These are phyloP conservation scores for Branchellion lobata DNA, from an alignment of 2,888 invertebrate species.

Conservation along the genomic window DNA sequence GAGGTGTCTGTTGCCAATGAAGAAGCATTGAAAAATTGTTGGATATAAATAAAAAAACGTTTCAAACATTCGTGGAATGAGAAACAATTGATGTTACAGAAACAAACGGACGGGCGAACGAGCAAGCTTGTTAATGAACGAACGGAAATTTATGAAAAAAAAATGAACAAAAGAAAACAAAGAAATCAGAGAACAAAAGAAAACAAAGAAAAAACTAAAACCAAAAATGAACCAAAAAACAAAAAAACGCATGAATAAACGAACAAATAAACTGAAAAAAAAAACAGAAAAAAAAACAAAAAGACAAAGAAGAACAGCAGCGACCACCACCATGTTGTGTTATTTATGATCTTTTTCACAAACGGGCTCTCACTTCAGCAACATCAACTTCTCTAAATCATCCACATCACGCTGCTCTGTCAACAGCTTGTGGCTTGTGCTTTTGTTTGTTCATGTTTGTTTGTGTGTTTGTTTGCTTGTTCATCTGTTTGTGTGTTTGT, in stretches of 20 bases:
- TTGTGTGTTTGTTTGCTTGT: neutral
- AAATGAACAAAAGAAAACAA: neutral
- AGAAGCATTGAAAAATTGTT: no score
- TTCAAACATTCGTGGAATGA: no score
- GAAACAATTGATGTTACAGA: no score
- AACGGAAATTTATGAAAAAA: no score
- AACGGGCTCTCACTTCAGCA: conserved; percentile 3
- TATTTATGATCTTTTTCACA: conserved; percentile 37
- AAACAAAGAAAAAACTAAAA: neutral
- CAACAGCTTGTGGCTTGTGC: neutral
- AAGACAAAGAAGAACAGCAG: neutral
- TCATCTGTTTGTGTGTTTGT: neutral
- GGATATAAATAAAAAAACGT: no score
- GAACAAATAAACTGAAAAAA: neutral
- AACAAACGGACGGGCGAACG: no score
- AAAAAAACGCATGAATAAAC: no score
- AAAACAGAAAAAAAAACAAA: neutral
- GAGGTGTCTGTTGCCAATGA: no score
- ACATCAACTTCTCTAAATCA: neutral
- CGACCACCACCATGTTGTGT: neutral
- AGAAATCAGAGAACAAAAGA: neutral
- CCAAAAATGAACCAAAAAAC: neutral
- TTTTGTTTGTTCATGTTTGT: neutral
- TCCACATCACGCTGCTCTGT: neutral
- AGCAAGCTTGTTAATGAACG: no score